Percentiles rank a stretch among this genome's conserved stretches.
Evolutionary conservation across 2,888 invertebrate genomes (phyloP).

Genomic region (Muschampia plurimacula): DNA sequence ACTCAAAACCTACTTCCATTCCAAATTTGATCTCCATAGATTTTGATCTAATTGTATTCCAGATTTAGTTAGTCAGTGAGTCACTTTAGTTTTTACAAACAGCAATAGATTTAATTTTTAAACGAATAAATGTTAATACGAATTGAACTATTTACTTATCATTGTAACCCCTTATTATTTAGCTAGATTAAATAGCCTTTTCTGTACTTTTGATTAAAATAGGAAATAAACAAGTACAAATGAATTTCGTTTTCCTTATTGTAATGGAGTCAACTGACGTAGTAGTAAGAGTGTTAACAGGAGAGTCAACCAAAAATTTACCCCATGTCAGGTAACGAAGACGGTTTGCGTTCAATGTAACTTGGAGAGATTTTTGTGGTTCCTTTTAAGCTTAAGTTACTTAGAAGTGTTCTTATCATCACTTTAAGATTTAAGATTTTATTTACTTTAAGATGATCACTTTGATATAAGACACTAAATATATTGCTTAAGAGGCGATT

Average conservation of each 20-base stretch:
- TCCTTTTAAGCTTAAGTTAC: conserved; percentile 15
- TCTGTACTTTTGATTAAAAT: neutral
- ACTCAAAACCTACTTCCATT: too few relatives aligned
- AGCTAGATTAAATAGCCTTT: neutral
- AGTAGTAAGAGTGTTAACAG: neutral
- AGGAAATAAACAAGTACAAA: neutral
- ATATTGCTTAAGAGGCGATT: too few relatives aligned
- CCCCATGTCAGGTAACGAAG: conserved; percentile 15
- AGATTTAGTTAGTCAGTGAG: too few relatives aligned
- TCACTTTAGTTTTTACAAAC: too few relatives aligned
- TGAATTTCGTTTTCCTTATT: neutral
- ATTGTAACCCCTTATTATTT: neutral
- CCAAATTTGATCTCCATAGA: too few relatives aligned
- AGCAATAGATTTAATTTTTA: too few relatives aligned
- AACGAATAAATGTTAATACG: neutral
- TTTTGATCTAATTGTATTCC: too few relatives aligned
- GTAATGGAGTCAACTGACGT: conserved; percentile 26
- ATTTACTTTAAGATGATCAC: conserved; percentile 5
- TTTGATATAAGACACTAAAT: too few relatives aligned
- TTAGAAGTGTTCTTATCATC: conserved; percentile 3
- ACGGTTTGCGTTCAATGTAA: neutral
- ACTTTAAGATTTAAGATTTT: too few relatives aligned
- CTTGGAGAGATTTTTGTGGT: conserved; percentile 21
- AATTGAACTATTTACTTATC: neutral
- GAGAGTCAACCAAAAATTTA: neutral